Conservation (phyloP, 2,113 vertebrate genomes). For the Dipodomys ordii region DNA sequence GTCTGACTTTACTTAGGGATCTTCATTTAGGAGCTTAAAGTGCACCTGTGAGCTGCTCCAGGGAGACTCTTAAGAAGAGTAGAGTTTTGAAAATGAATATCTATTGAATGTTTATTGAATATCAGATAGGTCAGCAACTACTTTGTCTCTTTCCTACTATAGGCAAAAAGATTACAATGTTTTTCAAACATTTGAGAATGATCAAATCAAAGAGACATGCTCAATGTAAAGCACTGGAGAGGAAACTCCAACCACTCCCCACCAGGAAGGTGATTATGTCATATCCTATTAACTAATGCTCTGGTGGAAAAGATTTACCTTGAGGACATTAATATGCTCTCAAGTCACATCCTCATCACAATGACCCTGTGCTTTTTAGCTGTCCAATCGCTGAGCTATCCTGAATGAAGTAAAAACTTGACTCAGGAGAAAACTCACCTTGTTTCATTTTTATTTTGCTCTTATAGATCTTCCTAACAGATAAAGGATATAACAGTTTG, state of each 20-base stretch:
- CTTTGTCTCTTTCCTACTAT: neutral
- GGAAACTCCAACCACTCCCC: neutral
- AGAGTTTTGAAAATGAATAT: fast-evolving
- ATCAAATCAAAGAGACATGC: conserved; percentile 52
- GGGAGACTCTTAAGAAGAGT: neutral
- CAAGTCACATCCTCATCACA: conserved; percentile 47
- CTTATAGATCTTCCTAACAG: neutral
- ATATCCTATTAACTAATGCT: conserved; percentile 81
- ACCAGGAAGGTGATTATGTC: conserved; percentile 76
- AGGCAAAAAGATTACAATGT: neutral
- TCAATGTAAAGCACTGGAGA: conserved; percentile 10
- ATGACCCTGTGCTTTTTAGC: conserved; percentile 41
- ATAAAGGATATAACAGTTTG: neutral
- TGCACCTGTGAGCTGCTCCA: neutral
- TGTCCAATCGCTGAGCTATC: neutral
- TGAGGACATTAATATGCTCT: conserved; percentile 64
- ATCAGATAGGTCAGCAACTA: neutral
- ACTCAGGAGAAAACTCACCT: neutral
- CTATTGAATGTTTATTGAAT: neutral
- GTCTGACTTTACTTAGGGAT: conserved; percentile 29
- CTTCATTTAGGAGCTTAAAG: conserved; percentile 48
- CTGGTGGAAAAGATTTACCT: conserved; percentile 78
- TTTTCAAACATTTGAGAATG: conserved; percentile 14
- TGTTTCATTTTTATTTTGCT: conserved; percentile 21
- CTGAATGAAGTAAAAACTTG: neutral